Conservation (phyloP, 2,797 vertebrate genomes). For the Hyperoplus lanceolatus region DNA sequence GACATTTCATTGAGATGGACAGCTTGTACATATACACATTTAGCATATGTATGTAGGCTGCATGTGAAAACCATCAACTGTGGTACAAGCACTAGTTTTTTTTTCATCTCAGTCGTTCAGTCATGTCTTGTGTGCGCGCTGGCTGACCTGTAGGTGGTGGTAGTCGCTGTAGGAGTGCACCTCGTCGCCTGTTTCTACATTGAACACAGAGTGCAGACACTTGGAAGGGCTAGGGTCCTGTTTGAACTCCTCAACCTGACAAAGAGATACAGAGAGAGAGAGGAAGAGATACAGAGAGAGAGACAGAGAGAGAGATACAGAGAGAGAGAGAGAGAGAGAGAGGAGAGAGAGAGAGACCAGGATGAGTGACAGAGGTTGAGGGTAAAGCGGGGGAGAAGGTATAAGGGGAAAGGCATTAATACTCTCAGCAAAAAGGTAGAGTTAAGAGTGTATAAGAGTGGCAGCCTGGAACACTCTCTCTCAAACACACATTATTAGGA, state of each 20-base stretch:
- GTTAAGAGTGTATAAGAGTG: neutral
- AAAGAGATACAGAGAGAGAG: slow-evolving; percentile 14
- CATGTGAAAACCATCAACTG: neutral
- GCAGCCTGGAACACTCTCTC: neutral
- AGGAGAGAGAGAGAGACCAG: neutral
- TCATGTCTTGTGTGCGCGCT: neutral
- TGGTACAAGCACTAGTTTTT: too few species aligned
- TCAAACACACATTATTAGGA: neutral
- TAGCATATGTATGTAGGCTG: neutral
- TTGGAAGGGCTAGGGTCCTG: slow-evolving; percentile 94
- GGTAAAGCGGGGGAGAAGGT: neutral
- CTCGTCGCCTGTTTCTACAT: slow-evolving; percentile 93
- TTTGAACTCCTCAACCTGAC: slow-evolving; percentile 96
- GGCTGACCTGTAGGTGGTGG: slow-evolving; percentile 95
- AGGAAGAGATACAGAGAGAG: neutral
- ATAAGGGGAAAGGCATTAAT: neutral
- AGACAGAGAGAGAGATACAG: slow-evolving; percentile 19
- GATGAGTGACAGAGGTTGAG: slow-evolving; percentile 11
- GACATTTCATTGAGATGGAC: neutral
- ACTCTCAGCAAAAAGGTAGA: neutral
- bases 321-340: slow-evolving; percentile 1
- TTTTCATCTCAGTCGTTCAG: neutral
- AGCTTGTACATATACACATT: neutral
- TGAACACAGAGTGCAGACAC: slow-evolving; percentile 95
- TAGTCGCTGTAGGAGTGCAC: slow-evolving; percentile 87